phyloP scores from a whole-genome alignment of 1,140 invertebrate species.

The Papilio xuthus region DNA sequence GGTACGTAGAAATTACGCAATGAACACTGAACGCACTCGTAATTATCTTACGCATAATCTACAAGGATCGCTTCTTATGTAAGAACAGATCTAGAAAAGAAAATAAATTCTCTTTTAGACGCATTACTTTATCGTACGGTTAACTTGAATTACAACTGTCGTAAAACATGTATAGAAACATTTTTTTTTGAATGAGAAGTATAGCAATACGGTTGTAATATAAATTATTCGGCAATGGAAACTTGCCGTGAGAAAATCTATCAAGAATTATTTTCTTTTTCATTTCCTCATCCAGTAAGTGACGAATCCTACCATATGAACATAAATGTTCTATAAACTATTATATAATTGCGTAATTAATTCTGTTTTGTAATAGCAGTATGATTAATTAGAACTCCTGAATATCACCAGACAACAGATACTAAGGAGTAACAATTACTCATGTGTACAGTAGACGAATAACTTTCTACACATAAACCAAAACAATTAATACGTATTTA shows the following conservation, averaged over 20 bases:
- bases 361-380: not conserved
- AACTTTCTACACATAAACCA: not conserved
- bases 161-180: not conserved
- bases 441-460: not conserved
- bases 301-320: too few relatives aligned
- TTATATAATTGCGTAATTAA: not conserved
- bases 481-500: not conserved
- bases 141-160: not conserved
- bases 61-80: not conserved
- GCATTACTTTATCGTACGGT: not conserved
- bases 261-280: not conserved
- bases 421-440: not conserved
- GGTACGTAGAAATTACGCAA: not conserved
- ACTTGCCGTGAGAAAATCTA: too few relatives aligned
- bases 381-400: not conserved
- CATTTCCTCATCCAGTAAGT: too few relatives aligned
- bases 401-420: not conserved
- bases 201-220: too few relatives aligned
- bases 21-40: constrained; percentile 8
- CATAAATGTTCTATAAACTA: not conserved
- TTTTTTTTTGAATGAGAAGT: too few relatives aligned
- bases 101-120: not conserved
- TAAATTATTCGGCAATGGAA: too few relatives aligned
- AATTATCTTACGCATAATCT: constrained; percentile 25
- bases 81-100: not conserved